These are phyloP conservation scores for Poeciliopsis presidionis DNA, from an alignment of 2,797 vertebrate genomes.

Conservation along the genomic window DNA sequence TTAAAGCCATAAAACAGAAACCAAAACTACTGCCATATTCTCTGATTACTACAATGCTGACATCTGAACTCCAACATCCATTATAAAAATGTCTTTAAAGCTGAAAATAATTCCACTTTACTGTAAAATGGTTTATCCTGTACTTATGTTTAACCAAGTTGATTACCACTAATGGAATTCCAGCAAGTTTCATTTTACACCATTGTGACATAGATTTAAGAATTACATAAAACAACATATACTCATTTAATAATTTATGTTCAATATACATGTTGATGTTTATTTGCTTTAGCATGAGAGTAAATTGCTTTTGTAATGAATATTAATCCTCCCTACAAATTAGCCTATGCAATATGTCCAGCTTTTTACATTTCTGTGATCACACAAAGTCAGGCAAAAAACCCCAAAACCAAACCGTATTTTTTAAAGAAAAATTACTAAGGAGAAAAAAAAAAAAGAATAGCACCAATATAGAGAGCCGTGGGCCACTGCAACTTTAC, in stretches of 20 bases:
- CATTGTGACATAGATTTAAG: not conserved
- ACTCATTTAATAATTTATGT: not conserved
- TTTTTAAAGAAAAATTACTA: too few relatives aligned
- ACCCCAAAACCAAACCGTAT: too few relatives aligned
- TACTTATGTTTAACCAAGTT: not conserved
- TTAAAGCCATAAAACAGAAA: not conserved
- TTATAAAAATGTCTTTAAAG: not conserved
- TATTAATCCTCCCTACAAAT: too few relatives aligned
- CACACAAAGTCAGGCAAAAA: too few relatives aligned
- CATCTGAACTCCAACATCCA: not conserved
- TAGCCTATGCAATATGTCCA: too few relatives aligned
- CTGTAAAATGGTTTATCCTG: not conserved
- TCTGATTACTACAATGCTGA: not conserved
- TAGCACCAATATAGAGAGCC: too few relatives aligned
- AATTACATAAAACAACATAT: not conserved
- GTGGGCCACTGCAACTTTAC: too few relatives aligned
- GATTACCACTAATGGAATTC: not conserved
- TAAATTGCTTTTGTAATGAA: not conserved
- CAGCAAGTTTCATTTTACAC: not conserved
- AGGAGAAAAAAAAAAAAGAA: too few relatives aligned
- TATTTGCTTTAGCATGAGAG: not conserved
- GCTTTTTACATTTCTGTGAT: too few relatives aligned
- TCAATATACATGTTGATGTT: not conserved
- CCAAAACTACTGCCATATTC: not conserved
- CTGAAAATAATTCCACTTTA: not conserved